These are phyloP conservation scores for Ichneumoninae sp. DNA, from an alignment of 2,888 invertebrate genomes.

Conservation along the genomic window DNA sequence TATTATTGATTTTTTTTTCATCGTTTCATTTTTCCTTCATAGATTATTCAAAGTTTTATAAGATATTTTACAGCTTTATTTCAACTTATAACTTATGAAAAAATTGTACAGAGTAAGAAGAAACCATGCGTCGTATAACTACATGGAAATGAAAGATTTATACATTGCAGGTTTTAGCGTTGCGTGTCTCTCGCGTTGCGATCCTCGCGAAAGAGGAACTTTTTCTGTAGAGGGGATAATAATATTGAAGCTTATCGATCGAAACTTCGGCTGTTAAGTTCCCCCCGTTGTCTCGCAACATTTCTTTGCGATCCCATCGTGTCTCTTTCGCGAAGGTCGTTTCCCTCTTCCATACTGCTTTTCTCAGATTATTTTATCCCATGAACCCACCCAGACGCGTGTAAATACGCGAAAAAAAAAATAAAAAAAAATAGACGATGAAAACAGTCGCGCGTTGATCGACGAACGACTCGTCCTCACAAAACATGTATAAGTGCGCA, in stretches of 20 bases:
- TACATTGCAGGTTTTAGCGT: slow-evolving; percentile 22
- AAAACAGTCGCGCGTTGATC: not conserved
- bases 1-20: slow-evolving; percentile 12
- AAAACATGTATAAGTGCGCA: slow-evolving; percentile 1
- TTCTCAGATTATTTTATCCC: not conserved
- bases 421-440: not conserved
- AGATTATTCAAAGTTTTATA: slow-evolving; percentile 55
- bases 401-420: not conserved
- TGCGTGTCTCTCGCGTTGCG: slow-evolving; percentile 17
- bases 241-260: not conserved
- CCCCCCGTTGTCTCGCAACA: not conserved
- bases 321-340: not conserved
- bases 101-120: slow-evolving; percentile 49
- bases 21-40: not conserved
- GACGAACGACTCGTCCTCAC: not conserved
- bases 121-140: slow-evolving; percentile 46
- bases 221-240: not conserved
- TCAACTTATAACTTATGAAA: slow-evolving; percentile 41
- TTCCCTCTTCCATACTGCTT: not conserved
- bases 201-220: slow-evolving; percentile 13
- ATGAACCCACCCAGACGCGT: not conserved
- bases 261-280: not conserved
- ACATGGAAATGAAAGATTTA: slow-evolving; percentile 48
- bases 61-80: slow-evolving; percentile 57
- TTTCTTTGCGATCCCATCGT: not conserved